Evolutionary conservation across 64 coral and sea anemone genomes (phyloP).

Genomic region (Anthopleura sola): DNA sequence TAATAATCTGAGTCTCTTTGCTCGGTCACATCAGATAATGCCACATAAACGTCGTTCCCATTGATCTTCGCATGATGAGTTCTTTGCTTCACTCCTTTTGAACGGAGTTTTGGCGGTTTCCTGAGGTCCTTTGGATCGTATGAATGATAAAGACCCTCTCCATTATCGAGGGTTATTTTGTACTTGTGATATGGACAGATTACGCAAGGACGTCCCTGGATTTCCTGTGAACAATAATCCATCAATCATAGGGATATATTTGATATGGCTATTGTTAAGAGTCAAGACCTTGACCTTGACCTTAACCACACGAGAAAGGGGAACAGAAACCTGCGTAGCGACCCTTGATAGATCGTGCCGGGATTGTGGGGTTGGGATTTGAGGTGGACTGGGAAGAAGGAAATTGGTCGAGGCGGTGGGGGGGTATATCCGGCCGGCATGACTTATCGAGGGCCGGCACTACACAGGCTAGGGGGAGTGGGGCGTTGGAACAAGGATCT

Average conservation of each 20-base stretch:
- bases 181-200: conserved; percentile 58
- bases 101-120: conserved; percentile 51
- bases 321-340: too few species aligned
- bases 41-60: conserved; percentile 31
- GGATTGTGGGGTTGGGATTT: too few species aligned
- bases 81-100: conserved; percentile 41
- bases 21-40: conserved; percentile 32
- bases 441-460: too few species aligned
- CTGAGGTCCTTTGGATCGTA: conserved; percentile 32
- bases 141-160: conserved; percentile 44
- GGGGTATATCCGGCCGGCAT: too few species aligned
- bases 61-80: conserved; percentile 28
- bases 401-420: too few species aligned
- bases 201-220: conserved; percentile 39
- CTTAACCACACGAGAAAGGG: too few species aligned
- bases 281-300: too few species aligned
- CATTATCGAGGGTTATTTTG: conserved; percentile 47
- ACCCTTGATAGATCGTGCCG: too few species aligned
- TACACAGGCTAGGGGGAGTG: too few species aligned
- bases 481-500: too few species aligned
- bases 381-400: too few species aligned
- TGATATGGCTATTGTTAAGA: too few species aligned
- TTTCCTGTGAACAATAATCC: conserved; percentile 22
- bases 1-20: conserved; percentile 39
- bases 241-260: neutral